A percentile compares a stretch with the other conserved stretches of the same genome.
Conservation (phyloP, 2,888 invertebrate genomes). For the Sphecodes monilicornis region DNA sequence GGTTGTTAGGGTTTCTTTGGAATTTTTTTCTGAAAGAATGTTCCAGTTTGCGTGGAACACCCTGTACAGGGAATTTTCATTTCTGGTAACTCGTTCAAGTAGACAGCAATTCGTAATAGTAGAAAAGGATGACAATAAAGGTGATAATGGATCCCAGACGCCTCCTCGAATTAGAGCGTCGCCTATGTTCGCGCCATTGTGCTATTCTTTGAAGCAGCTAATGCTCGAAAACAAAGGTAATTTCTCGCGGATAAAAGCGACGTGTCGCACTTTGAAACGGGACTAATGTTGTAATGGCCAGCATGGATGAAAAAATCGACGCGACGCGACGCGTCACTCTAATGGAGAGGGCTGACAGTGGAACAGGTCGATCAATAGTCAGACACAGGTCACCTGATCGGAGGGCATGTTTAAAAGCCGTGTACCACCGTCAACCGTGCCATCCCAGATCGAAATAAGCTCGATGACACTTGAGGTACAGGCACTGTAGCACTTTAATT, state of each 20-base stretch:
- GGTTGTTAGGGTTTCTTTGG: too few species aligned
- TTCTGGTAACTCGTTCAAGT: neutral
- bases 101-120: neutral
- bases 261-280: neutral
- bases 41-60: too few species aligned
- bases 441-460: neutral
- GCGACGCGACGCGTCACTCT: neutral
- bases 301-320: neutral
- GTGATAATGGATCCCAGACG: neutral
- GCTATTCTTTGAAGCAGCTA: neutral
- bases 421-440: neutral
- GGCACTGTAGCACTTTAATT: neutral
- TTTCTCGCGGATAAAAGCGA: neutral
- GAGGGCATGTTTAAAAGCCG: neutral
- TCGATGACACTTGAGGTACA: neutral
- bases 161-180: neutral
- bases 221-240: neutral
- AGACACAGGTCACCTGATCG: neutral
- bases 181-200: neutral
- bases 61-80: neutral
- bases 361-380: constrained; percentile 9
- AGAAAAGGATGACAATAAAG: neutral
- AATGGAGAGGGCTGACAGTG: neutral
- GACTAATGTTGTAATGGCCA: neutral
- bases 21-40: too few species aligned